A percentile compares a stretch with the other conserved stretches of the same genome.
These are phyloP conservation scores for Carettochelys insculpta DNA, from an alignment of 2,113 vertebrate species.

Conservation along the genomic window DNA sequence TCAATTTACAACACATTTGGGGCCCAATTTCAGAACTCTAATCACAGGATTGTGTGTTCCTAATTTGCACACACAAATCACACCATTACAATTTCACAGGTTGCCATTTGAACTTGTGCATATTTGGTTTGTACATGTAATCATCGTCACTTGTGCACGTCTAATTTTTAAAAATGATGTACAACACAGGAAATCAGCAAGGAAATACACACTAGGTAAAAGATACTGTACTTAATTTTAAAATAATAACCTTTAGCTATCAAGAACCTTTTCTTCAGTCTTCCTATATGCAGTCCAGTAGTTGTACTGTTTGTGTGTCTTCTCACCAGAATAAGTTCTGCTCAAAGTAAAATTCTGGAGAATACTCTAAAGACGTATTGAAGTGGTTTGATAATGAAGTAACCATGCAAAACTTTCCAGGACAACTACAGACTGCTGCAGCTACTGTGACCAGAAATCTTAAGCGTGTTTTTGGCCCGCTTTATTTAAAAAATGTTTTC, in stretches of 20 bases:
- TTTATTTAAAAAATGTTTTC: not conserved
- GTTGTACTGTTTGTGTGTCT: not conserved
- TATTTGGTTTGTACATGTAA: not conserved
- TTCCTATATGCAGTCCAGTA: not conserved
- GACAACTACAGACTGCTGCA: not conserved
- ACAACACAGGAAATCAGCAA: conserved; percentile 34
- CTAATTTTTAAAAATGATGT: conserved; percentile 38
- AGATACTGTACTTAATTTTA: not conserved
- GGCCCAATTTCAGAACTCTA: conserved; percentile 19
- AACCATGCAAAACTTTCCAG: not conserved
- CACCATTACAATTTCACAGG: conserved; percentile 31
- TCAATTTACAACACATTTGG: conserved; percentile 6
- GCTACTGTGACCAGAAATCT: not conserved
- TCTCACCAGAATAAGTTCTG: not conserved
- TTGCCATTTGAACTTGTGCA: conserved; percentile 21
- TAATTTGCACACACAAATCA: conserved; percentile 1
- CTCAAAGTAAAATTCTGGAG: not conserved
- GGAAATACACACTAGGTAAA: conserved; percentile 26
- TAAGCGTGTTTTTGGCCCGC: not conserved
- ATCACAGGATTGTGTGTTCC: conserved; percentile 5
- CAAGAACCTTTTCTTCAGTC: not conserved
- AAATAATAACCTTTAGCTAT: not conserved
- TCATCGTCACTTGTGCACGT: not conserved
- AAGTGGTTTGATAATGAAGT: not conserved
- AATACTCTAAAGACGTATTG: not conserved